phyloP scores from a whole-genome alignment of 1,140 invertebrate species.

The Myzus persicae region DNA sequence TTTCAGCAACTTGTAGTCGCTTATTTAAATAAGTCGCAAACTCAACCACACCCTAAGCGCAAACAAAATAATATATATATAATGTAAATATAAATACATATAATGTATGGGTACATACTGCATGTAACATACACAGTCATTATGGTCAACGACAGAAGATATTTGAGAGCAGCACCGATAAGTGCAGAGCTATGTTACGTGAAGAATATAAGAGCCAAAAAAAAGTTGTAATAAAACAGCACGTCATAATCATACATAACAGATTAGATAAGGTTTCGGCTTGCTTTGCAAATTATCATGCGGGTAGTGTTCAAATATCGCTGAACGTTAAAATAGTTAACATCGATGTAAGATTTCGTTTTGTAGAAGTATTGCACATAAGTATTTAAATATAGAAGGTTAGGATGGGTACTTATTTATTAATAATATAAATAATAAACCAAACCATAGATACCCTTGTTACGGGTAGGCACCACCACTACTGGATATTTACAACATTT shows the following conservation, averaged over 20 bases:
- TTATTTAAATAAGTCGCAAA: background rate
- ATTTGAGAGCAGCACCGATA: background rate
- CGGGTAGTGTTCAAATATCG: too few relatives aligned
- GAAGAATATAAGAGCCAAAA: background rate
- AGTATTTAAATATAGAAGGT: background rate
- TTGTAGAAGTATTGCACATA: background rate
- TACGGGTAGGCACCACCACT: background rate
- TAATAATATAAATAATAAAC: background rate
- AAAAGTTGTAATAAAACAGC: background rate
- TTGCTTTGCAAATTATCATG: background rate
- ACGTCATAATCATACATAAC: background rate
- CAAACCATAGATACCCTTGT: background rate
- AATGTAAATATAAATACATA: background rate
- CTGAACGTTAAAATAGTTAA: too few relatives aligned
- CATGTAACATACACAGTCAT: background rate
- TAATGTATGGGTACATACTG: background rate
- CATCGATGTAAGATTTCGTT: background rate
- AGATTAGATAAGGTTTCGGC: background rate
- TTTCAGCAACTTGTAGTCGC: background rate
- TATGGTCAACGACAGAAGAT: background rate
- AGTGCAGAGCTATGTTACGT: background rate
- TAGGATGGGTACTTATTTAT: too few relatives aligned
- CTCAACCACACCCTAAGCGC: background rate
- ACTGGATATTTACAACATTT: too few relatives aligned
- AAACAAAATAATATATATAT: background rate